Evolutionary conservation across 2,888 invertebrate species (phyloP).

Genomic region (Byasa hedistus): DNA sequence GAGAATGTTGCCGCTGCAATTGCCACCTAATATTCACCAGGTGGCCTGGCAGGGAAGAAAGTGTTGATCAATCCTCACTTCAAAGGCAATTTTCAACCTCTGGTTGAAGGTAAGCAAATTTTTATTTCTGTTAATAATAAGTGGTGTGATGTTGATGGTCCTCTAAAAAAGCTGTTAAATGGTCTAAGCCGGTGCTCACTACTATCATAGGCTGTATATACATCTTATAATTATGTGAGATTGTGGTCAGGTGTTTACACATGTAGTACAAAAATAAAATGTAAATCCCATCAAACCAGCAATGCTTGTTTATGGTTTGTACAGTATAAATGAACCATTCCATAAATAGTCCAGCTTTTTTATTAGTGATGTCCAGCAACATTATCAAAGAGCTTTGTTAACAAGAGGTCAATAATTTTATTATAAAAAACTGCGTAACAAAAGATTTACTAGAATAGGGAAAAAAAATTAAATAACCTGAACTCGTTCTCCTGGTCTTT

Average conservation of each 20-base stretch:
- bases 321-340: no score
- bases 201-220: background rate
- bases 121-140: background rate
- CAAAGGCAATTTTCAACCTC: constrained; percentile 80
- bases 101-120: constrained; percentile 68
- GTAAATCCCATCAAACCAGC: background rate
- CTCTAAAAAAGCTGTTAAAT: background rate
- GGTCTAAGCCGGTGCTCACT: background rate
- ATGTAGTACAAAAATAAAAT: no score
- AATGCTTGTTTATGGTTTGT: background rate
- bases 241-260: background rate
- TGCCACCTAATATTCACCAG: constrained; percentile 56
- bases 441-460: no score
- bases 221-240: background rate
- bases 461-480: no score
- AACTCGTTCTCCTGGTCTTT: background rate
- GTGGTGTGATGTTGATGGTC: background rate
- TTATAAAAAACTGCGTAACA: no score
- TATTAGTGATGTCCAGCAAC: no score
- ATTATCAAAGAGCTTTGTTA: no score
- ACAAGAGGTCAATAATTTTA: no score
- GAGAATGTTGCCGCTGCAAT: constrained; percentile 63
- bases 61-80: constrained; percentile 85
- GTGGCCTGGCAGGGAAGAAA: constrained; percentile 77
- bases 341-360: no score